Conservation (phyloP, 2,113 vertebrate species). For the Boleophthalmus pectinirostris region DNA sequence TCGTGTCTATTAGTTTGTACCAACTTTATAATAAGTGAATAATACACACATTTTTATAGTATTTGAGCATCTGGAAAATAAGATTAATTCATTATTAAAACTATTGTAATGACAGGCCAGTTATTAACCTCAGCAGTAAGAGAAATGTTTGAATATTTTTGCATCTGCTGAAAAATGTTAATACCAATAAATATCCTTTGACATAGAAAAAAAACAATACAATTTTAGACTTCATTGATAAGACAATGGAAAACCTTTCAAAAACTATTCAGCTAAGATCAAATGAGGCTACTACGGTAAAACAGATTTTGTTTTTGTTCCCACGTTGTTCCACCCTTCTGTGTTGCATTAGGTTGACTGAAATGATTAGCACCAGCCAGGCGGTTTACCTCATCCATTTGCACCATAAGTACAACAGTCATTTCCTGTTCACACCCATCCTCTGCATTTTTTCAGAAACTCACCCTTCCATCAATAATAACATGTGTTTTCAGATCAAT, state of each 20-base stretch:
- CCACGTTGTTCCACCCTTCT: not conserved
- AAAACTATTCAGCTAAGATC: not conserved
- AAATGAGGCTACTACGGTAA: not conserved
- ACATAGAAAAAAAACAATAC: no score
- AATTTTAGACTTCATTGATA: no score
- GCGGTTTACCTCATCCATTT: conserved; percentile 26
- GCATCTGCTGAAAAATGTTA: no score
- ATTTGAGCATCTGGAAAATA: no score
- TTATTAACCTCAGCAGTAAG: no score
- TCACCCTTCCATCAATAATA: not conserved
- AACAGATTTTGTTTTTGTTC: no score
- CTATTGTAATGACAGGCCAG: no score
- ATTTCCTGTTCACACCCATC: conserved; percentile 49
- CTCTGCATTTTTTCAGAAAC: conserved; percentile 1
- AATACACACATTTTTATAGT: no score
- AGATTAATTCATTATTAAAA: no score
- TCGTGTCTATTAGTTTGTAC: not conserved
- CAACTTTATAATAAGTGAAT: no score
- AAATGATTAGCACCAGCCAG: conserved; percentile 24
- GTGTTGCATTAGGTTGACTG: conserved; percentile 29
- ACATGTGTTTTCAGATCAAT: not conserved
- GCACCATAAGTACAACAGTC: not conserved
- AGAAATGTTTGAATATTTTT: no score
- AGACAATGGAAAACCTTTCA: not conserved
- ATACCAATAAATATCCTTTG: no score